These are phyloP conservation scores for Myotis yumanensis DNA, from an alignment of 2,113 vertebrate genomes.

Conservation along the genomic window DNA sequence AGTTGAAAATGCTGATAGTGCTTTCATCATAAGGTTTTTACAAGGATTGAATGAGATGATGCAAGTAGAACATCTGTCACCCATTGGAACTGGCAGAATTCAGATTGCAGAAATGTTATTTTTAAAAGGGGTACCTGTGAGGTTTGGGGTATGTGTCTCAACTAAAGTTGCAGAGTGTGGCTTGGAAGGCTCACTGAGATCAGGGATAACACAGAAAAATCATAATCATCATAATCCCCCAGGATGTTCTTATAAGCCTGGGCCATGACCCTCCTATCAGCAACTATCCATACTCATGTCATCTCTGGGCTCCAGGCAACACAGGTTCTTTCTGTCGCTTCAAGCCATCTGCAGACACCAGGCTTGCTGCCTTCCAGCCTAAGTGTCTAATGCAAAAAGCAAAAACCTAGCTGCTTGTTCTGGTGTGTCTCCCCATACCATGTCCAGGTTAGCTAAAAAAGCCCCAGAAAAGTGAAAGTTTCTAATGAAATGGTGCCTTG, in stretches of 20 bases:
- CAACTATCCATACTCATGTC: neutral
- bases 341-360: neutral
- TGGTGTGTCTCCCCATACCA: neutral
- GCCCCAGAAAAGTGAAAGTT: neutral
- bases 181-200: neutral
- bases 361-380: neutral
- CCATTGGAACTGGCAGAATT: neutral
- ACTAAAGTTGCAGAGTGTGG: neutral
- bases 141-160: neutral
- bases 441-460: neutral
- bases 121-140: neutral
- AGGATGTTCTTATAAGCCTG: neutral
- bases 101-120: neutral
- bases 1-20: neutral
- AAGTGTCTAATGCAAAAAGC: neutral
- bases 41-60: neutral
- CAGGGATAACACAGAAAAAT: neutral
- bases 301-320: neutral
- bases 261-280: no score
- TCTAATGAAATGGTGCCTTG: neutral
- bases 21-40: neutral
- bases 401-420: neutral
- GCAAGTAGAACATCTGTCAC: neutral
- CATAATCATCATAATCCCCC: neutral
- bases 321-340: neutral